A percentile compares a stretch with the other conserved stretches of the same genome.
These are phyloP conservation scores for Cotesia congregata DNA, from an alignment of 2,888 invertebrate genomes.

Conservation along the genomic window DNA sequence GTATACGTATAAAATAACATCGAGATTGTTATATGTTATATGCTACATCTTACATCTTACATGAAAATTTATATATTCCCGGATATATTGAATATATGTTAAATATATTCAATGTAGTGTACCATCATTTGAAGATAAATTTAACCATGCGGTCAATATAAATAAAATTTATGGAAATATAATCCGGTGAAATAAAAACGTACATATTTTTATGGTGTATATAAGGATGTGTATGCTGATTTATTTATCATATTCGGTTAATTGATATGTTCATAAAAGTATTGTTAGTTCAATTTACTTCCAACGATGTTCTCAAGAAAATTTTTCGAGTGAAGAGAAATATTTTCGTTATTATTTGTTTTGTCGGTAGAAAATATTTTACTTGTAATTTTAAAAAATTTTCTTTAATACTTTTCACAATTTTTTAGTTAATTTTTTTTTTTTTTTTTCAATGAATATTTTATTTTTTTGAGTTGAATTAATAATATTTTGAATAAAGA, in stretches of 20 bases:
- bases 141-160: background rate
- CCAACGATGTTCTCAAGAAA: too few relatives aligned
- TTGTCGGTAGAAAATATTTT: too few relatives aligned
- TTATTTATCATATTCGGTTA: background rate
- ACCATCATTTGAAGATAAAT: background rate
- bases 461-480: too few relatives aligned
- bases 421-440: too few relatives aligned
- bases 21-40: conserved; percentile 3
- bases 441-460: too few relatives aligned
- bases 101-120: background rate
- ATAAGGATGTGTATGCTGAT: background rate
- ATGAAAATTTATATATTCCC: background rate
- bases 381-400: too few relatives aligned
- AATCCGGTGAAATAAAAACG: background rate
- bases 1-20: conserved; percentile 6
- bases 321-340: too few relatives aligned
- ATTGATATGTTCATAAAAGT: background rate
- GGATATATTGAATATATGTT: background rate
- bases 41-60: background rate
- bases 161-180: background rate
- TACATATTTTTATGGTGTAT: background rate
- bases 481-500: too few relatives aligned
- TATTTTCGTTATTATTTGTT: too few relatives aligned
- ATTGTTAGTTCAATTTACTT: too few relatives aligned
- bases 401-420: too few relatives aligned